A percentile compares a stretch with the other conserved stretches of the same genome.
These are phyloP conservation scores for Psittacula echo DNA, from an alignment of 2,797 vertebrate genomes.

Conservation along the genomic window DNA sequence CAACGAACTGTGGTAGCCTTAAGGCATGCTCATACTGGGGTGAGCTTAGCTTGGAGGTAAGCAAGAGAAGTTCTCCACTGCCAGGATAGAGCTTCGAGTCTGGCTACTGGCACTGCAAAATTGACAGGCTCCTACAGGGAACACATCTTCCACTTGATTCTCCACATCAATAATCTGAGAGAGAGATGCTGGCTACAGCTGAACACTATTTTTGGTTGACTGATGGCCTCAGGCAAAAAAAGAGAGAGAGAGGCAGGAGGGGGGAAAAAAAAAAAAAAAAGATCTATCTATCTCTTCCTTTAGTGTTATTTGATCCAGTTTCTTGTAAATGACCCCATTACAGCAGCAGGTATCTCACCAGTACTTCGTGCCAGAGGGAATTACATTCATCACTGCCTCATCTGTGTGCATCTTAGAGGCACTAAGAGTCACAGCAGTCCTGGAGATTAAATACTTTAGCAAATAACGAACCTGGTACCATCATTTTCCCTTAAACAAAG, in stretches of 20 bases:
- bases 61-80: not conserved
- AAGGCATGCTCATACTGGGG: not conserved
- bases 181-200: not conserved
- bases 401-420: not conserved
- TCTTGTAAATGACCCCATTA: not conserved
- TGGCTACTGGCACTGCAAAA: not conserved
- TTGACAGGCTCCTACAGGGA: not conserved
- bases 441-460: not conserved
- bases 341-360: not conserved
- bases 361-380: not conserved
- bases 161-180: not conserved
- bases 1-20: not conserved
- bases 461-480: not conserved
- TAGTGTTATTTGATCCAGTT: not conserved
- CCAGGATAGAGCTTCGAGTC: not conserved
- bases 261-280: rapidly evolving
- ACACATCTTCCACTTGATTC: not conserved
- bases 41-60: not conserved
- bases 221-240: not conserved
- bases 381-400: not conserved
- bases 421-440: not conserved
- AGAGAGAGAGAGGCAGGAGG: rapidly evolving
- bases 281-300: not conserved
- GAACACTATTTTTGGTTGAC: not conserved
- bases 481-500: not conserved